Evolutionary conservation across 2,797 vertebrate genomes (phyloP).

Genomic region (Mastacembelus armatus): DNA sequence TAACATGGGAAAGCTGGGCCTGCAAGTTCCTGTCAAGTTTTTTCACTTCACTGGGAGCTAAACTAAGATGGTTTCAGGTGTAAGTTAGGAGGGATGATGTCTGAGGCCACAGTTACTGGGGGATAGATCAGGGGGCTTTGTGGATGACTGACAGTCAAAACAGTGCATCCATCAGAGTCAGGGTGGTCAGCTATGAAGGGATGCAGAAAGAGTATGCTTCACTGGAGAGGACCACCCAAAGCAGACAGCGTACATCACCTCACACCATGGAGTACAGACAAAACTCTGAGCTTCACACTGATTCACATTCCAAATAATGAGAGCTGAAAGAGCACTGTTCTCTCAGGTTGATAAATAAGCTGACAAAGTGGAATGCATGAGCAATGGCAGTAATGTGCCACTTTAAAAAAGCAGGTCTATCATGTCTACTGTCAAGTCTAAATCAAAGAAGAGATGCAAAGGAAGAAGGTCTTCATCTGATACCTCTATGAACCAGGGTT

Average conservation of each 20-base stretch:
- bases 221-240: conserved; percentile 83
- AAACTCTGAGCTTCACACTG: conserved; percentile 73
- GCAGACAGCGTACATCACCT: conserved; percentile 60
- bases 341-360: conserved; percentile 46
- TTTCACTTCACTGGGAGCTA: conserved; percentile 22
- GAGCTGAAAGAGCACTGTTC: conserved; percentile 36
- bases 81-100: conserved; percentile 66
- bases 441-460: conserved; percentile 6
- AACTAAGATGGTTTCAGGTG: conserved; percentile 42
- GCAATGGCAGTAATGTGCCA: conserved; percentile 29
- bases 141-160: conserved; percentile 79
- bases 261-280: conserved; percentile 67
- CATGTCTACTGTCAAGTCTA: background rate
- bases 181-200: conserved; percentile 75
- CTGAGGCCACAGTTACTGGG: conserved; percentile 54
- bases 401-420: conserved; percentile 7
- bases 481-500: background rate
- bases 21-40: conserved; percentile 20
- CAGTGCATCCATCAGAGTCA: conserved; percentile 80
- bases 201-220: conserved; percentile 59
- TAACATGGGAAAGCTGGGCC: conserved; percentile 13
- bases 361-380: conserved; percentile 45
- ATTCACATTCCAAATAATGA: conserved; percentile 75
- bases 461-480: background rate
- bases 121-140: conserved; percentile 66